A percentile compares a stretch with the other conserved stretches of the same genome.
Conservation (phyloP, 1,140 invertebrate species). For the Drosophila sproati region DNA sequence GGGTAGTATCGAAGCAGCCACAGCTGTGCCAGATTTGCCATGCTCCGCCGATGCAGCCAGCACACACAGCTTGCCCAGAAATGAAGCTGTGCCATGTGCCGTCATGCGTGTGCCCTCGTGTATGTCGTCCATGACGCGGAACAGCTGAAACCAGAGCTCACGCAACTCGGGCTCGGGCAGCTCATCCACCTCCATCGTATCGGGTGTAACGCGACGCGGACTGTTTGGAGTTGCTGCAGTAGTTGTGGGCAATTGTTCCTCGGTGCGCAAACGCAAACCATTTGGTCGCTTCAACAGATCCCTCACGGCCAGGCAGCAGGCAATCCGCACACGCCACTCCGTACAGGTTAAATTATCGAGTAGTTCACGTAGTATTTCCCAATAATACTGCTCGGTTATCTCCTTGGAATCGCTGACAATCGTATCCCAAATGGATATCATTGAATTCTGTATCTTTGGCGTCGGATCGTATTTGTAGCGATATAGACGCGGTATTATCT, state of each 20-base stretch:
- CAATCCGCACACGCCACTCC: constrained; percentile 95
- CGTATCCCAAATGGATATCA: constrained; percentile 96
- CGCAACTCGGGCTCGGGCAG: constrained; percentile 86
- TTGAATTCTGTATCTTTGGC: constrained; percentile 94
- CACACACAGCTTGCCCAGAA: constrained; percentile 93
- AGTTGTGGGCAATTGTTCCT: constrained; percentile 45
- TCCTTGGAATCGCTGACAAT: constrained; percentile 94
- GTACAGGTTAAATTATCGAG: constrained; percentile 91
- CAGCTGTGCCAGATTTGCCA: constrained; percentile 91
- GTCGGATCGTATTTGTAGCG: constrained; percentile 96
- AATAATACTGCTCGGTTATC: constrained; percentile 94
- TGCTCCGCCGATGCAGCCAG: constrained; percentile 90
- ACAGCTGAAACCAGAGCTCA: constrained; percentile 92
- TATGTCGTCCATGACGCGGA: constrained; percentile 96
- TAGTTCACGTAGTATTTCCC: constrained; percentile 93
- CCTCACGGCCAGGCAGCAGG: constrained; percentile 93
- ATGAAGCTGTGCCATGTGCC: constrained; percentile 90
- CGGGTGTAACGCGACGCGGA: constrained; percentile 9
- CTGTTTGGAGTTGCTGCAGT: not conserved
- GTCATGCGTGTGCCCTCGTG: constrained; percentile 94
- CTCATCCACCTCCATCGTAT: constrained; percentile 67
- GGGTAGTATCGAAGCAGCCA: constrained; percentile 91
- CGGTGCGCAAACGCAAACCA: constrained; percentile 71
- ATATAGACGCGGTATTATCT: constrained; percentile 95
- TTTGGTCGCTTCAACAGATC: constrained; percentile 90